Percentiles rank a stretch among this genome's conserved stretches.
These are phyloP conservation scores for Oligia latruncula DNA, from an alignment of 2,888 invertebrate genomes.

Conservation along the genomic window DNA sequence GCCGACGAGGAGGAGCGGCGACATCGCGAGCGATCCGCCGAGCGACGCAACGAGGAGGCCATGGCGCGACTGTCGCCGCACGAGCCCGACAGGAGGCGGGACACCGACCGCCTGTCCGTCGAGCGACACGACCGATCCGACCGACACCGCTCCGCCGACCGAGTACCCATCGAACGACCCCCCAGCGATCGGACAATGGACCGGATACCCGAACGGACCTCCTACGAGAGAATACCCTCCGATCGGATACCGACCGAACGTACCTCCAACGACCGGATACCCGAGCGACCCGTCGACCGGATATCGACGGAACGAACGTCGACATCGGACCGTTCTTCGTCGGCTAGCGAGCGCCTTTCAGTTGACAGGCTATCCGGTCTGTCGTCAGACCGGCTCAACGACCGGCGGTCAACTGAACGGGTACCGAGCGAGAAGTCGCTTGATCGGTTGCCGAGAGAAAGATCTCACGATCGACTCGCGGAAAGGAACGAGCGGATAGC, in stretches of 20 bases:
- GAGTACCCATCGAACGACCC: constrained; percentile 67
- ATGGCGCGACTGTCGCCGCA: constrained; percentile 81
- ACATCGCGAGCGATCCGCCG: constrained; percentile 81
- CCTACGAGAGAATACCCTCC: constrained; percentile 63
- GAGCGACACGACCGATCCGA: constrained; percentile 61
- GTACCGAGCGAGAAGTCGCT: constrained; percentile 69
- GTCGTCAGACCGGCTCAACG: constrained; percentile 63
- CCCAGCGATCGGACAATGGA: constrained; percentile 65
- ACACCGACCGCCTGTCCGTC: constrained; percentile 59
- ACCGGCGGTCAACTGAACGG: constrained; percentile 67
- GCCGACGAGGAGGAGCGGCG: constrained; percentile 84
- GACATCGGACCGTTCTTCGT: constrained; percentile 70
- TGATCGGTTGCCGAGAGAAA: constrained; percentile 73
- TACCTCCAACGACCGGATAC: constrained; percentile 65
- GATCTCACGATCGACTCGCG: constrained; percentile 72
- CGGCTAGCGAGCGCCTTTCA: constrained; percentile 71
- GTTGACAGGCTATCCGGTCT: constrained; percentile 67
- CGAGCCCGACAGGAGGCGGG: no score
- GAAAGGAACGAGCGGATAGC: constrained; percentile 62
- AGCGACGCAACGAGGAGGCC: constrained; percentile 82
- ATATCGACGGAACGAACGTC: constrained; percentile 68
- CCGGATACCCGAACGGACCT: constrained; percentile 65
- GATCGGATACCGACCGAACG: constrained; percentile 67
- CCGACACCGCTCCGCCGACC: constrained; percentile 75
- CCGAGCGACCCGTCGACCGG: constrained; percentile 65